Evolutionary conservation across 2,888 invertebrate genomes (phyloP).

Genomic region (Diaperis boleti): DNA sequence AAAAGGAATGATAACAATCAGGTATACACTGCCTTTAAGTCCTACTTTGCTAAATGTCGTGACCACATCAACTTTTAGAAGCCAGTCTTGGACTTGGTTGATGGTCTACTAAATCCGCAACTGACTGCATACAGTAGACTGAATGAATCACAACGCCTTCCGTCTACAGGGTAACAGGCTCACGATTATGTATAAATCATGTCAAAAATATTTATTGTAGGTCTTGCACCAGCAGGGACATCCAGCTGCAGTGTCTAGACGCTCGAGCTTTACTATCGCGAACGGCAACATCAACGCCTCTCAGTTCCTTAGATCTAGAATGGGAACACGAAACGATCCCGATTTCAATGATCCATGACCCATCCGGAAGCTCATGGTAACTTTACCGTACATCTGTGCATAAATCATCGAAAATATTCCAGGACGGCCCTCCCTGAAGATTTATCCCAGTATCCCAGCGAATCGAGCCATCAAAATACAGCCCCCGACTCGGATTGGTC

Average conservation of each 20-base stretch:
- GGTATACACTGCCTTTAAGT: conserved; percentile 50
- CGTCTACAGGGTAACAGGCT: conserved; percentile 59
- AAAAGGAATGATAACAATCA: conserved; percentile 59
- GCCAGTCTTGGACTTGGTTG: conserved; percentile 63
- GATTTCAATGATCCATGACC: conserved; percentile 60
- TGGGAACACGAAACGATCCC: conserved; percentile 76
- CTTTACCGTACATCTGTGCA: neutral
- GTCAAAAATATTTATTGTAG: conserved; percentile 43
- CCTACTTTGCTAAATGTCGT: conserved; percentile 3
- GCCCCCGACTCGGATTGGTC: conserved; percentile 70
- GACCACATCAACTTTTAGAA: conserved; percentile 53
- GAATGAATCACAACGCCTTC: conserved; percentile 63
- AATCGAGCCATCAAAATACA: conserved; percentile 56
- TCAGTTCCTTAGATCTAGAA: conserved; percentile 77
- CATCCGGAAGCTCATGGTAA: conserved; percentile 64
- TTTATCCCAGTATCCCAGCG: conserved; percentile 49
- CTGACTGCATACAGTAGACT: conserved; percentile 62
- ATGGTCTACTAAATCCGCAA: conserved; percentile 62
- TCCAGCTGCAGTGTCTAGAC: conserved; percentile 73
- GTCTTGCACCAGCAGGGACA: conserved; percentile 66
- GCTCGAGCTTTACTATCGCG: conserved; percentile 67
- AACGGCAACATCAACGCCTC: conserved; percentile 70
- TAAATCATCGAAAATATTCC: conserved; percentile 3
- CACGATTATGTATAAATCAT: neutral
- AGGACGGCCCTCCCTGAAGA: conserved; percentile 58